Base-by-base conservation (phyloP, 2,113 vertebrate genomes). In the Cisticola juncidis region DNA sequence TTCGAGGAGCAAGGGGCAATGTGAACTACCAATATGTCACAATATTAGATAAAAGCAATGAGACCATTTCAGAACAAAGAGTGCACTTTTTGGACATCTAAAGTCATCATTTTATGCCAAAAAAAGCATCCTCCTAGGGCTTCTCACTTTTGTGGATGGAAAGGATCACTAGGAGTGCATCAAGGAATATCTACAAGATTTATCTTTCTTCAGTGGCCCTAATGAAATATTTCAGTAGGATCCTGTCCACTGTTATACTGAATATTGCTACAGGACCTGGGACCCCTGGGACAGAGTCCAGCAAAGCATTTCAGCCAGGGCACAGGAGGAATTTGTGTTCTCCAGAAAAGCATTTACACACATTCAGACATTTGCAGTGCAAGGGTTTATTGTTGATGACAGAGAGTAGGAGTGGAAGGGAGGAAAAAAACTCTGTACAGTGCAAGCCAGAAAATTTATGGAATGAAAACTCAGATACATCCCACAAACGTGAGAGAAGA, bases 91-190 rank as follows among this genome's bases (percentile, higher is more conserved):
- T 68, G 45, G 25, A 44, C 28, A 28, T 36, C 35, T 8, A 11
- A 10, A 38, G 38, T 11, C 38, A 38, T 38, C 38, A 38, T 38
- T 38, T 12, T 50, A 36, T 35, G 33, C 33, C 20, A 28, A 73
- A 77, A 71, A 61, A 29, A 7, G 3, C 8, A 20, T 57, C 20
- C 10, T 84, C 12, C 33, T 16, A 19, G 12, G 54, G 45, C 14
- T 35, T 8, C 15, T 65, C 51, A 21, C 11, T 42, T 62, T 74
- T 79, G 47, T 42, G 76, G 15, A 22, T 38, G 22, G 36, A 69
- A 77, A 71, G 26, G 12, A 50, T 17, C 0, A 0, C 33, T 53
- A 42, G 26, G 36, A 65, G 23, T 11, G 9, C 0, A 3, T 25
- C 50, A 81, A 66, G 17, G 17, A 78, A 7, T 48, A 57, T 23